Base-by-base conservation (phyloP, 2,797 vertebrate species). In the Sorex maritimensis region DNA sequence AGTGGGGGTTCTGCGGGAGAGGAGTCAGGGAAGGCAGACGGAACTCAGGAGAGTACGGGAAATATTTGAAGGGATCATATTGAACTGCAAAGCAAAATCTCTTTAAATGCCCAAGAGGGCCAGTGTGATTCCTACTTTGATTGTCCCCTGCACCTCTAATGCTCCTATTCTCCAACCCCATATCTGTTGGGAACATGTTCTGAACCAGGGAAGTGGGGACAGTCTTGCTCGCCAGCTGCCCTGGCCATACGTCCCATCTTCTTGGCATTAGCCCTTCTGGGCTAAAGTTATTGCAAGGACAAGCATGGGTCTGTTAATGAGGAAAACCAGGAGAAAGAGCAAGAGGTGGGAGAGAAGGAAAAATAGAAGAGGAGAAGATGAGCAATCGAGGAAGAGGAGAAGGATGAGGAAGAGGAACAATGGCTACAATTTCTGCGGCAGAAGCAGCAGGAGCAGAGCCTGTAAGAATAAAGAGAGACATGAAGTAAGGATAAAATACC, bases 381-480 rank as follows among this genome's bases (percentile, higher is more conserved):
- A 21, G 58, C 21, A 5, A 6, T 61, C 58, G 15, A 61, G 21
- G 30, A 38, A n/a, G n/a, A 41, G 7, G 41, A 55, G 0, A 7
- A 5, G 8, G 13, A 55, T 21, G 28, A 38, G 12, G 9, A 30
- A 41, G 14, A 61, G 46, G 21, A 44, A 28, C 49, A 55, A 61
- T 0, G 7, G 14, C 2, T 91, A 14, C 0, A 46, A 28, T 8
- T 75, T 14, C 1, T 15, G 6, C 30, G 44, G 61, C 14, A 38
- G 14, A 28, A 80, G 52, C 8, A 67, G 52, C 10, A 46, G 8
- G 46, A 41, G 49, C 28, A 34, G 30, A 63, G 65, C 34, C 67
- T 77, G 67, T 79, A 26, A 69, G 49, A 81, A 79, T 77, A 91
- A 72, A 83, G 41, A 72, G 15, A 92, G 38, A 77, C 69, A 89